A percentile compares a stretch with the other conserved stretches of the same genome.
Conservation (phyloP, 2,113 vertebrate species). For the Mola mola region DNA sequence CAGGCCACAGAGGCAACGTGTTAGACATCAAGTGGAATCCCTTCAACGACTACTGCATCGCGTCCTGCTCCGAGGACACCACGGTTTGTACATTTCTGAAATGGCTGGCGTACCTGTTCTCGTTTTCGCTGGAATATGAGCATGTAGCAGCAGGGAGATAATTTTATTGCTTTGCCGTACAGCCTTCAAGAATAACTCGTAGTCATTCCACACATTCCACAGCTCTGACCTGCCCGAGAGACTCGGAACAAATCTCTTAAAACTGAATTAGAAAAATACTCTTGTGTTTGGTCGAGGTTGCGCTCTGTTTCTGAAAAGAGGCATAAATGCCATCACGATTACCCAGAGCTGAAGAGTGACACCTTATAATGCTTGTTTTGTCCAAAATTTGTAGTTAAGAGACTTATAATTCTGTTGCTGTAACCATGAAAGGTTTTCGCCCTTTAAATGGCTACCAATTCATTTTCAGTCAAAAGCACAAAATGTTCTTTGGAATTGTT, state of each 20-base stretch:
- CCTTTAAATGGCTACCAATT: too few species aligned
- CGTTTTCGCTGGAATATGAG: conserved; percentile 30
- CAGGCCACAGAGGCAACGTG: conserved; percentile 90
- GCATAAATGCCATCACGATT: too few species aligned
- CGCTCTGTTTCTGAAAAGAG: background rate
- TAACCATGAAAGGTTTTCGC: too few species aligned
- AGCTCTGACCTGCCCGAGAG: conserved; percentile 32
- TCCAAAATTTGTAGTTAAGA: too few species aligned
- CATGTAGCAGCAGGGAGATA: conserved; percentile 43
- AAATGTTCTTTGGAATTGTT: too few species aligned
- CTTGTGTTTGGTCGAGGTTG: background rate
- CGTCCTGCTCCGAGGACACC: conserved; percentile 92
- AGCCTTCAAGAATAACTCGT: conserved; percentile 31
- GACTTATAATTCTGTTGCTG: too few species aligned
- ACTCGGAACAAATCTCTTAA: conserved; percentile 18
- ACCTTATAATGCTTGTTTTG: too few species aligned
- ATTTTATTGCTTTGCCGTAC: conserved; percentile 49
- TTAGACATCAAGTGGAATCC: conserved; percentile 96
- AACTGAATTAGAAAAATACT: conserved; percentile 5
- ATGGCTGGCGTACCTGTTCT: conserved; percentile 12
- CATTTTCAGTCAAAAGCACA: too few species aligned
- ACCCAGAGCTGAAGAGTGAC: too few species aligned
- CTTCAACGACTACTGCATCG: conserved; percentile 91
- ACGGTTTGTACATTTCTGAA: conserved; percentile 80
- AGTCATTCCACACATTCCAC: conserved; percentile 65